Evolutionary conservation across 2,888 invertebrate species (phyloP), one percentile per base, ranked within the genome.

Genomic region (Nomada fucata): DNA sequence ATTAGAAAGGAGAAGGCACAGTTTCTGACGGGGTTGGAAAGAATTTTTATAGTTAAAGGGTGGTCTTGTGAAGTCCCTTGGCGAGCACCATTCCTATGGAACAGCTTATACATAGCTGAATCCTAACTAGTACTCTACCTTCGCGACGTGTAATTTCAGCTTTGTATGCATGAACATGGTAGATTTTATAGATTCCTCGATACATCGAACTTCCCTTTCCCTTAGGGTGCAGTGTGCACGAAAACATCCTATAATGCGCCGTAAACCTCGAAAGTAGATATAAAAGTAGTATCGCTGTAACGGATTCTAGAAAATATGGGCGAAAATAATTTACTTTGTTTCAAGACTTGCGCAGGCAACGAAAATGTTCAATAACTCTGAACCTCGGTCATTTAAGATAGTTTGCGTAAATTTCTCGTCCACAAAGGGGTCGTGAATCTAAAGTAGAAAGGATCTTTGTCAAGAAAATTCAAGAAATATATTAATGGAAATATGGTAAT

Each of bases 161-260:
- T 82, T 76, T 69, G 65, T 80, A 82, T 72, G 80, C 76, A 69
- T 76, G 82, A 60, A 68, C 57, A 4, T 26, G 10, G 36, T 18
- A 18, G 67, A 82, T 63, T 67, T 76, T 61, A 61, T 72, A 50
- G 65, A 76, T 60, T 64, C 26, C 42, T 20, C 29, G 36, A 47
- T 55, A 64, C 61, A 55, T 69, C 44, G 50, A 72, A 60, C 18
- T 47, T 47, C 20, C 20, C 26, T 50, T 20, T 23, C n/a, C 57
- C 2, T 15, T 23, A 23, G 61, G 47, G n/a, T 59, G 26, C n/a
- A 55, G n/a, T 44, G 4, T 26, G 29, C 65, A 52, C 2, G 23
- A 20, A 42, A 64, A 47, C 44, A 15, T 10, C 44, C 61, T 2
- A 20, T 44, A 44, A 61, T 9, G 26, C 5, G 36, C 9, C 60